A percentile compares a stretch with the other conserved stretches of the same genome.
phyloP scores from a whole-genome alignment of 2,888 invertebrate genomes.

The Drosophila formosana region DNA sequence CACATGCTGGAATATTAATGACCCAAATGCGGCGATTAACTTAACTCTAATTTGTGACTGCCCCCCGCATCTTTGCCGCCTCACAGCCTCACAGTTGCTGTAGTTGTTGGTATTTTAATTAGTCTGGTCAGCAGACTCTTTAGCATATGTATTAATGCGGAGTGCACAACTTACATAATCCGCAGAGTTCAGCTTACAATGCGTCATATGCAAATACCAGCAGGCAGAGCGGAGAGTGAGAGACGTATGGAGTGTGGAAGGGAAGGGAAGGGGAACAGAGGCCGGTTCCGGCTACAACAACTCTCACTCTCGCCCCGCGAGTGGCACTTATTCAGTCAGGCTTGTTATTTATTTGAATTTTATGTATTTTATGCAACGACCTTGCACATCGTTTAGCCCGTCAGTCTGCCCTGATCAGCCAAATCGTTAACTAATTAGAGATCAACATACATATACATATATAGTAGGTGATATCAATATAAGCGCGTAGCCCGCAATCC shows the following conservation, averaged over 20 bases:
- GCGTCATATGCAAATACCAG: constrained; percentile 53
- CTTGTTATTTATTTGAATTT: constrained; percentile 71
- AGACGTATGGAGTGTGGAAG: background rate
- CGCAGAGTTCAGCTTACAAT: constrained; percentile 31
- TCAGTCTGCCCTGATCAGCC: background rate
- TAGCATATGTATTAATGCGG: constrained; percentile 54
- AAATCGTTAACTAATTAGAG: constrained; percentile 63
- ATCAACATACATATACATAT: constrained; percentile 8
- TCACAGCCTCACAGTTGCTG: constrained; percentile 1
- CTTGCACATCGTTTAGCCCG: constrained; percentile 67
- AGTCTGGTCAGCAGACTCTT: constrained; percentile 37
- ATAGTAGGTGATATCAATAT: constrained; percentile 22
- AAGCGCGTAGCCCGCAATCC: constrained; percentile 27
- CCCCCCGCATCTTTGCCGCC: background rate
- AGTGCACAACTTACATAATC: constrained; percentile 45
- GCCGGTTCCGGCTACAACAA: constrained; percentile 48
- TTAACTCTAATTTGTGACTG: constrained; percentile 48
- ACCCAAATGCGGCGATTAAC: constrained; percentile 45
- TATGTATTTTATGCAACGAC: constrained; percentile 81
- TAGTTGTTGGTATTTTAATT: constrained; percentile 49
- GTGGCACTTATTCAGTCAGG: constrained; percentile 59
- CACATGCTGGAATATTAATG: constrained; percentile 45
- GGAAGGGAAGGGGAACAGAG: background rate
- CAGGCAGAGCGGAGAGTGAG: background rate
- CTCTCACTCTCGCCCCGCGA: constrained; percentile 55